A percentile compares a stretch with the other conserved stretches of the same genome.
Evolutionary conservation across 92 coral and sea anemone genomes (phyloP).

Genomic region (Phenganax marumi): DNA sequence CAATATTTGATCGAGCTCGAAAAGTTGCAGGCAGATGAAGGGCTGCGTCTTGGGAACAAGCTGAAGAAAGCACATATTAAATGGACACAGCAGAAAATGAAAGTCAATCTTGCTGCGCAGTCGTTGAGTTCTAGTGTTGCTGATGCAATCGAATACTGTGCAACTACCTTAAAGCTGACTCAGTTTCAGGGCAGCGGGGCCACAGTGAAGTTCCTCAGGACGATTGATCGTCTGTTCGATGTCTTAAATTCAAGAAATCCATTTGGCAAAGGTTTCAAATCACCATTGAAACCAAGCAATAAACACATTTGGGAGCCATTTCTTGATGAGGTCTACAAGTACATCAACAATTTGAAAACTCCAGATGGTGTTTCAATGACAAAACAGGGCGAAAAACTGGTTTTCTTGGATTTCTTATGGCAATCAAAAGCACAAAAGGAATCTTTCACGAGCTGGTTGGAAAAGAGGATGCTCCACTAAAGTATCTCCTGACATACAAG

Average conservation of each 20-base stretch:
- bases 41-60: constrained; percentile 29
- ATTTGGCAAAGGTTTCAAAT: not conserved
- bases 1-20: not conserved
- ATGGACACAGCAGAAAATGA: constrained; percentile 37
- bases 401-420: not conserved
- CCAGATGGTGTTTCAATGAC: not conserved
- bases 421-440: not conserved
- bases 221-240: not conserved
- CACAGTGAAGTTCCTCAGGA: not conserved
- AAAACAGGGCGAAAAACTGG: not conserved
- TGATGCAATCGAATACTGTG: too few relatives aligned
- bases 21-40: constrained; percentile 12
- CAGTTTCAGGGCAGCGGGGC: constrained; percentile 5
- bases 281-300: not conserved
- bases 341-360: not conserved
- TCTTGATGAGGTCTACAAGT: constrained; percentile 14
- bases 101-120: constrained; percentile 5
- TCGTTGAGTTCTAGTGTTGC: too few relatives aligned
- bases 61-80: constrained; percentile 24
- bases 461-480: not conserved
- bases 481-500: not conserved
- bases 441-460: not conserved
- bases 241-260: constrained; percentile 5
- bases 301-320: not conserved
- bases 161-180: not conserved